phyloP scores from a whole-genome alignment of 2,888 invertebrate species.

The Helleia helle region DNA sequence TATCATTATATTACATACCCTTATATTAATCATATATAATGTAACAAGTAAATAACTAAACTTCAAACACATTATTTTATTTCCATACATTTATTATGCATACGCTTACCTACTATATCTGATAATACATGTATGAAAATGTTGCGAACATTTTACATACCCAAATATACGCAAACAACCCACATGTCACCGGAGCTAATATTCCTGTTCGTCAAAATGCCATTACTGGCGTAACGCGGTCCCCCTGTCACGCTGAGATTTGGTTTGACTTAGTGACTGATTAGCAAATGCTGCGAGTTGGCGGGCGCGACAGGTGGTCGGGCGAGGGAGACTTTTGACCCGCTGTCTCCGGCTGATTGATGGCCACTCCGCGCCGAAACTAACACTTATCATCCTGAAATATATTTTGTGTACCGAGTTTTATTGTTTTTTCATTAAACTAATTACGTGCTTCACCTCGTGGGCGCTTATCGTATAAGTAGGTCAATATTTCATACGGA shows the following conservation, averaged over 20 bases:
- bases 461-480: too few species aligned
- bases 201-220: conserved; percentile 58
- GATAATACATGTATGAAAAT: conserved; percentile 3
- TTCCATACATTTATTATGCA: too few species aligned
- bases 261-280: conserved; percentile 69
- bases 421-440: too few species aligned
- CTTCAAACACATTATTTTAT: too few species aligned
- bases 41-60: too few species aligned
- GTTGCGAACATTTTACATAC: conserved; percentile 1
- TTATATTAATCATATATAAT: too few species aligned
- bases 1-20: too few species aligned
- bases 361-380: conserved; percentile 26
- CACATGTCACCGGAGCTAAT: conserved; percentile 35
- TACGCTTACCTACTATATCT: too few species aligned
- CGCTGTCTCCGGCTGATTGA: conserved; percentile 54
- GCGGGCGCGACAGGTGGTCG: conserved; percentile 65
- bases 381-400: conserved; percentile 8
- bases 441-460: too few species aligned
- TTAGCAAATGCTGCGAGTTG: conserved; percentile 61
- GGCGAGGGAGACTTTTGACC: conserved; percentile 45
- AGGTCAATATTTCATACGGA: too few species aligned
- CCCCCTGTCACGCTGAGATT: conserved; percentile 46
- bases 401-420: too few species aligned
- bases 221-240: conserved; percentile 38
- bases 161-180: conserved; percentile 16